Conservation (phyloP, 2,797 vertebrate genomes). For the Catharus ustulatus region DNA sequence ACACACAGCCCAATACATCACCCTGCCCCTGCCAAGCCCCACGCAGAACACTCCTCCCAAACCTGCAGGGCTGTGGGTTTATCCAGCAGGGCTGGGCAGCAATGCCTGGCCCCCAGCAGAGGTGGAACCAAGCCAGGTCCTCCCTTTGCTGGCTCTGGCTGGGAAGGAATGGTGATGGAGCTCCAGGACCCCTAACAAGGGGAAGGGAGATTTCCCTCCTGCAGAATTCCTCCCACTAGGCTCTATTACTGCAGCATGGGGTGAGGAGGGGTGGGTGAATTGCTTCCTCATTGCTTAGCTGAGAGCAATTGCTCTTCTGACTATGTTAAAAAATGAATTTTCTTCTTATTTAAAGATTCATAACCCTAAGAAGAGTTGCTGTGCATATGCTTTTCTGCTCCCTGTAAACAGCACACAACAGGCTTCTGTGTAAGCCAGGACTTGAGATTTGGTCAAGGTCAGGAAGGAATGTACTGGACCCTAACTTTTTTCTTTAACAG, state of each 20-base stretch:
- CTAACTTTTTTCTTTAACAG: constrained; percentile 58
- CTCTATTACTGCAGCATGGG: neutral
- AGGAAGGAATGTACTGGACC: neutral
- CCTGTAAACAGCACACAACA: neutral
- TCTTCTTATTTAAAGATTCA: constrained; percentile 49
- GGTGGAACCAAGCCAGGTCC: neutral
- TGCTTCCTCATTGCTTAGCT: neutral
- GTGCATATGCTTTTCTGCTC: neutral
- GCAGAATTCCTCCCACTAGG: neutral
- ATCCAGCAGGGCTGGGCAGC: neutral
- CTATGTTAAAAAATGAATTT: constrained; percentile 45
- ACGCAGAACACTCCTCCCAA: neutral
- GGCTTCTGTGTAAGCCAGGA: neutral
- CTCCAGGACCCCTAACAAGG: rapidly evolving
- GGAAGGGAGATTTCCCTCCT: neutral
- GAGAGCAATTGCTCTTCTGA: constrained; percentile 30
- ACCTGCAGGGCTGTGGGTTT: rapidly evolving
- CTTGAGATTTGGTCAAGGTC: constrained; percentile 55
- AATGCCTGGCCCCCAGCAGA: neutral
- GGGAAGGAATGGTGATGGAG: rapidly evolving
- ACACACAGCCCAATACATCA: rapidly evolving
- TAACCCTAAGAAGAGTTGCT: constrained; percentile 19
- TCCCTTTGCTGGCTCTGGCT: neutral
- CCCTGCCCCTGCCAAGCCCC: rapidly evolving
- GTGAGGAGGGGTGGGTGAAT: neutral